Evolutionary conservation across 2,888 invertebrate species (phyloP).

Genomic region (Lordiphosa andalusiaca): DNA sequence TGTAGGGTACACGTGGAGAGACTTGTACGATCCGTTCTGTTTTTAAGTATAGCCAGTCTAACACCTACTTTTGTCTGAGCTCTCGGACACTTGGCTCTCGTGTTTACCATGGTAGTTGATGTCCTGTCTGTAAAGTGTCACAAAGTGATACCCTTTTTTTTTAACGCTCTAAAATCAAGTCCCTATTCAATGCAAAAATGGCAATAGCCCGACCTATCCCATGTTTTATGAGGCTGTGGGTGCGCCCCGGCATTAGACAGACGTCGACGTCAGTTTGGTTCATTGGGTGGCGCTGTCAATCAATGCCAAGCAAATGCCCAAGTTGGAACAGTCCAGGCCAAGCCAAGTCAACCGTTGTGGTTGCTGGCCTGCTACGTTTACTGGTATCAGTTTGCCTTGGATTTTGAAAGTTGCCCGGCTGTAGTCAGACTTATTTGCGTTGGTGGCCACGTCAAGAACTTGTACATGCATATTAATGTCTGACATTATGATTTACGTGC

Average conservation of each 20-base stretch:
- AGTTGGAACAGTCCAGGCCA: slow-evolving; percentile 5
- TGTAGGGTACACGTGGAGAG: too few relatives aligned
- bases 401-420: slow-evolving; percentile 54
- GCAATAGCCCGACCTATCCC: slow-evolving; percentile 1
- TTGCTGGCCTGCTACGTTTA: slow-evolving; percentile 15
- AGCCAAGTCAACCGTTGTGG: slow-evolving; percentile 15
- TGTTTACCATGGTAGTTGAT: too few relatives aligned
- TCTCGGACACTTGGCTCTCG: too few relatives aligned
- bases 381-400: slow-evolving; percentile 43
- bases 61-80: too few relatives aligned
- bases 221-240: slow-evolving; percentile 29
- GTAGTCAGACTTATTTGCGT: slow-evolving; percentile 30
- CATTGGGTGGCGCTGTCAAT: slow-evolving; percentile 62
- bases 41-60: too few relatives aligned
- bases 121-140: too few relatives aligned
- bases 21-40: too few relatives aligned
- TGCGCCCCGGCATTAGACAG: slow-evolving; percentile 40
- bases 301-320: slow-evolving; percentile 38
- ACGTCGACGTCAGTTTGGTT: slow-evolving; percentile 32
- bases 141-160: too few relatives aligned
- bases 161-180: too few relatives aligned
- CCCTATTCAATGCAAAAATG: not conserved
- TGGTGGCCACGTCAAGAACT: slow-evolving; percentile 61
- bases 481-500: slow-evolving; percentile 17
- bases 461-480: slow-evolving; percentile 40